phyloP scores from a whole-genome alignment of 2,888 invertebrate species.

The Boloria selene region DNA sequence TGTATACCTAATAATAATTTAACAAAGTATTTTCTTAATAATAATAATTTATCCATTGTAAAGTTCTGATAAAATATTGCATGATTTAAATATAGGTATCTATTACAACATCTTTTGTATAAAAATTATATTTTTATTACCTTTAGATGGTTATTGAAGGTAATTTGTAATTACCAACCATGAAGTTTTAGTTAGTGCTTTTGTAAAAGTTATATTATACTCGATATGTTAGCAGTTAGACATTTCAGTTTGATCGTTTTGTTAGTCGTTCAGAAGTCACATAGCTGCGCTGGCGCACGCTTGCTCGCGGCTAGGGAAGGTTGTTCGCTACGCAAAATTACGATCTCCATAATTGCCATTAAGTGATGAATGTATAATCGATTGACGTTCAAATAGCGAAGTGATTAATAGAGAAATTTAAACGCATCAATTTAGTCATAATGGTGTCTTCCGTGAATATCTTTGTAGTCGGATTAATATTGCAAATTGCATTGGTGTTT shows the following conservation, averaged over 20 bases:
- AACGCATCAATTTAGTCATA: constrained; percentile 26
- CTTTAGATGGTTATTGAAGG: not conserved
- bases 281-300: constrained; percentile 40
- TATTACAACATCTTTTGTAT: no score
- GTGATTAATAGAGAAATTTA: constrained; percentile 26
- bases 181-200: constrained; percentile 17
- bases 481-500: constrained; percentile 64
- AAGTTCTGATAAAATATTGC: no score
- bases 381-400: constrained; percentile 26
- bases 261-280: constrained; percentile 44
- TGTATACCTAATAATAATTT: no score
- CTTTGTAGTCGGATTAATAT: constrained; percentile 65
- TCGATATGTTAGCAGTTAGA: constrained; percentile 24
- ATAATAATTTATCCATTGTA: no score
- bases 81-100: no score
- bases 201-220: constrained; percentile 27
- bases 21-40: no score
- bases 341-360: constrained; percentile 22
- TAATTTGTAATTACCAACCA: not conserved
- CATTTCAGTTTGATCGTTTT: constrained; percentile 39
- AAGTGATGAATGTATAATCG: constrained; percentile 25
- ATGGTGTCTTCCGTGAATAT: constrained; percentile 47
- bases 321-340: constrained; percentile 32
- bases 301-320: constrained; percentile 30
- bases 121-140: not conserved